Conservation (phyloP, 2,113 vertebrate species). For the Oryctolagus cuniculus region mOryCun1.1 NC_091433.1:178355501-178356000, state of each 20-base stretch:
- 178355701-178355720: not conserved
- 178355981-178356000: conserved; percentile 1
- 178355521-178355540: not conserved
- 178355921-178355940: not conserved
- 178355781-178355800: conserved; percentile 24
- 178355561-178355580: not conserved
- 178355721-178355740: not conserved
- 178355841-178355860: conserved; percentile 7
- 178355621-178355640: conserved; percentile 24
- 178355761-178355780: not conserved
- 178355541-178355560: not conserved
- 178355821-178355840: not conserved
- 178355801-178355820: not conserved
- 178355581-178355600: not conserved
- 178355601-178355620: conserved; percentile 2
- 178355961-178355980: not conserved
- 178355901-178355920: not conserved
- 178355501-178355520: not conserved
- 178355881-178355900: conserved; percentile 11
- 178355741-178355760: not conserved
- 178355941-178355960: conserved; percentile 14
- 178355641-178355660: conserved; percentile 2
- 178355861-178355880: conserved; percentile 33
- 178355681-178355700: conserved; percentile 24
- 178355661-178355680: conserved; percentile 16